A percentile compares a stretch with the other conserved stretches of the same genome.
Evolutionary conservation across 2,113 vertebrate genomes (phyloP).

Genomic region (Upupa epops): DNA sequence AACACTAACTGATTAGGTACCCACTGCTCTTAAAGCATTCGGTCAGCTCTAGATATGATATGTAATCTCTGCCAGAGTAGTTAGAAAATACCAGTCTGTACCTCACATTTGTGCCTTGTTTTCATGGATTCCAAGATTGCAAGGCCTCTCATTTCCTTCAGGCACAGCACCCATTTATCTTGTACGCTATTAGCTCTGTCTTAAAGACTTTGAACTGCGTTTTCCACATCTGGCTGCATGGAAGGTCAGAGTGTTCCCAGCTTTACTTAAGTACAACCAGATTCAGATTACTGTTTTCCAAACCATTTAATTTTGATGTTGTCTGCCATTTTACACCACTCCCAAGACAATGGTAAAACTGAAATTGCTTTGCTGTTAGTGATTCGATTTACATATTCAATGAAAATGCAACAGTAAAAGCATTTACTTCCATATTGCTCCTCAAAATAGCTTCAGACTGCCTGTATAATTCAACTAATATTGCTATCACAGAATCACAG

Average conservation of each 20-base stretch:
- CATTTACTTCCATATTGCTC: not conserved
- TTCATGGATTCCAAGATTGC: not conserved
- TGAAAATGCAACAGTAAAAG: not conserved
- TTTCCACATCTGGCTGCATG: slow-evolving; percentile 35
- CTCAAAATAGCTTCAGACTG: not conserved
- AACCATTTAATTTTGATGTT: not conserved
- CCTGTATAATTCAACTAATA: not conserved
- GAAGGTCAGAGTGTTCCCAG: slow-evolving; percentile 44
- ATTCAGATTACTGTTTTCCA: slow-evolving; percentile 2
- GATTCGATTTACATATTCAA: not conserved
- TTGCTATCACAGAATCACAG: too few species aligned
- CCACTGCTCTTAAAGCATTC: not conserved
- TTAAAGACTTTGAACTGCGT: slow-evolving; percentile 34
- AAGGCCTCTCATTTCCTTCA: not conserved
- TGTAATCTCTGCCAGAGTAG: not conserved
- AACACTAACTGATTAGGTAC: not conserved
- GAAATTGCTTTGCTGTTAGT: not conserved
- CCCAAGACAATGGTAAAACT: not conserved
- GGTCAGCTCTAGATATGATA: not conserved
- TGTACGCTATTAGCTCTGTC: not conserved
- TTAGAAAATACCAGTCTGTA: not conserved
- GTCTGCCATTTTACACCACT: not conserved
- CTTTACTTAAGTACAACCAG: slow-evolving; percentile 38
- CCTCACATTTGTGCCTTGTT: not conserved
- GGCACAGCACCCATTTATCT: not conserved